Percentiles rank a stretch among this genome's conserved stretches.
These are phyloP conservation scores for Clarias platycephalus DNA, from an alignment of 2,797 vertebrate genomes.

Conservation along the genomic window DNA sequence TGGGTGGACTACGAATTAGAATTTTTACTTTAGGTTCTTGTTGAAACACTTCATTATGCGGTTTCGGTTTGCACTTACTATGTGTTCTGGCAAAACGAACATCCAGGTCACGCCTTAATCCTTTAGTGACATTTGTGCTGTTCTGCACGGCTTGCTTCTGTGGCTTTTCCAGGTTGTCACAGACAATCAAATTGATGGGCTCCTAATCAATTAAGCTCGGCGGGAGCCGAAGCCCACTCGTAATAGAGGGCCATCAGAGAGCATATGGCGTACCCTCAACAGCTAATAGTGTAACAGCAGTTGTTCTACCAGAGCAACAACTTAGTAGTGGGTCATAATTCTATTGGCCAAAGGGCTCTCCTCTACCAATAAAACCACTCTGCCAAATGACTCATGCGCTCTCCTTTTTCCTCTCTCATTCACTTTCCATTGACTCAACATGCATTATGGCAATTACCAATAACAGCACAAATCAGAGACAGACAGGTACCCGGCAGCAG, in stretches of 20 bases:
- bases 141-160: conserved; percentile 4
- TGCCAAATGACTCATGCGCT: conserved; percentile 20
- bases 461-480: conserved; percentile 16
- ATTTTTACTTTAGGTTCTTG: background rate
- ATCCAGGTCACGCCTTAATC: conserved; percentile 2
- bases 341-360: conserved; percentile 32
- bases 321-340: conserved; percentile 38
- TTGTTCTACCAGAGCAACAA: conserved; percentile 42
- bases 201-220: conserved; percentile 41
- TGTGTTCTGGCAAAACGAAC: conserved; percentile 10
- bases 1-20: background rate
- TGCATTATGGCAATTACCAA: conserved; percentile 37
- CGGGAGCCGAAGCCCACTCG: conserved; percentile 24
- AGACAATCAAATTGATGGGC: conserved; percentile 46
- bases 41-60: background rate
- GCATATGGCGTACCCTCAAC: conserved; percentile 41
- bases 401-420: conserved; percentile 31
- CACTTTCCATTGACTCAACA: conserved; percentile 24
- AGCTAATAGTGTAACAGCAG: conserved; percentile 32
- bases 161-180: conserved; percentile 38
- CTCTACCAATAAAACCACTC: conserved; percentile 31
- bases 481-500: background rate
- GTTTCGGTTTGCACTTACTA: background rate
- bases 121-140: conserved; percentile 6
- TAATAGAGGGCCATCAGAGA: conserved; percentile 38